Conservation (phyloP, 2,113 vertebrate species). For the Anoura caudifer region DNA sequence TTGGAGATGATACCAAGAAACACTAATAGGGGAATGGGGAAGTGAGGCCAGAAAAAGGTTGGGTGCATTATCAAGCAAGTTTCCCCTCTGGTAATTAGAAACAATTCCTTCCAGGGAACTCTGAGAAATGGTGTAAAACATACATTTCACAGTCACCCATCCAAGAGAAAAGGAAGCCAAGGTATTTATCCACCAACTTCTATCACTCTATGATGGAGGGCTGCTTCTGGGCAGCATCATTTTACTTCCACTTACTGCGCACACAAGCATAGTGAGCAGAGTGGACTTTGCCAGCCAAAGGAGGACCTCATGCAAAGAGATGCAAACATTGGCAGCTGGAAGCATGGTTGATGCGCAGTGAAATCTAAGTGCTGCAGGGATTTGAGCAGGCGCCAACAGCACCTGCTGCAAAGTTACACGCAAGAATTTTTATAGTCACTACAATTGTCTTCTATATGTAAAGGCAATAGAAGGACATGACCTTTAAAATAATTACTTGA, state of each 20-base stretch:
- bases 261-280: neutral
- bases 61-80: neutral
- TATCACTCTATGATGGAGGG: neutral
- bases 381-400: neutral
- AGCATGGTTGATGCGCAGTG: neutral
- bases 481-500: neutral
- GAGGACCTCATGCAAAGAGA: neutral
- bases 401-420: neutral
- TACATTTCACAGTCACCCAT: neutral
- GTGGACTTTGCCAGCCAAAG: neutral
- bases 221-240: neutral
- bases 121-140: neutral
- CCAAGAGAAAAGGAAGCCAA: neutral
- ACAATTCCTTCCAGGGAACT: neutral
- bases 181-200: neutral
- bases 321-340: neutral
- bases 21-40: neutral
- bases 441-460: neutral
- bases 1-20: neutral
- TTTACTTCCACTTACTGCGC: neutral
- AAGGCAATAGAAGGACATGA: neutral
- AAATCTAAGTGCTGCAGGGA: neutral
- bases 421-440: neutral
- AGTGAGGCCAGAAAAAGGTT: neutral
- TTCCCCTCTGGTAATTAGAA: neutral